Conservation (phyloP, 1,140 invertebrate genomes). For the Brachionus calyciflorus region DNA sequence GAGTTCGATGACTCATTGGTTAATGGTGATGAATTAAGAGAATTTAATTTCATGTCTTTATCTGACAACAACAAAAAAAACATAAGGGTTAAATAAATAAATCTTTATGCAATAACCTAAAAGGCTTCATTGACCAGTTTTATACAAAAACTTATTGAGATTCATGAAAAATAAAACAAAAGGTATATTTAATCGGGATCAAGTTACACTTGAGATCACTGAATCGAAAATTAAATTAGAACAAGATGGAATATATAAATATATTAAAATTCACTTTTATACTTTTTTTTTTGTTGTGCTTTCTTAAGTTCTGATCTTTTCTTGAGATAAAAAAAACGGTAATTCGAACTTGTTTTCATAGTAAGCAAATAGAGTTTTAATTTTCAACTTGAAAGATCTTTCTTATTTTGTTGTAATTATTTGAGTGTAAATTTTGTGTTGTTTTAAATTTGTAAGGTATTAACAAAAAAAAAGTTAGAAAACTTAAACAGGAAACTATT, state of each 20-base stretch:
- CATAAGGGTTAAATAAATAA: conserved; percentile 33
- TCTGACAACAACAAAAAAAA: conserved; percentile 16
- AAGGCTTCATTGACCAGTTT: conserved; percentile 20
- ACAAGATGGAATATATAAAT: no score
- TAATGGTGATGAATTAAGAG: neutral
- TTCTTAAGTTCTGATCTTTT: no score
- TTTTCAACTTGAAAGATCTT: neutral
- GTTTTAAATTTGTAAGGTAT: conserved; percentile 19
- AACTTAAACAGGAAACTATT: conserved; percentile 12
- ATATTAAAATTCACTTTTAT: no score
- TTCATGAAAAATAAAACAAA: no score
- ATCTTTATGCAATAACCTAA: conserved; percentile 12
- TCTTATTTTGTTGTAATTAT: neutral
- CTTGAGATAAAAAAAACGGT: conserved; percentile 37
- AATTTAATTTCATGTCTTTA: neutral
- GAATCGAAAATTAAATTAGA: conserved; percentile 41
- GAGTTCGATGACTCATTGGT: neutral
- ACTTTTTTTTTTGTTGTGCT: no score
- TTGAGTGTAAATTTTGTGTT: conserved; percentile 26
- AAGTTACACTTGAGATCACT: conserved; percentile 12
- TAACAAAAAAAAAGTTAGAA: conserved; percentile 2
- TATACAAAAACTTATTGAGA: no score
- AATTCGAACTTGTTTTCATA: conserved; percentile 2
- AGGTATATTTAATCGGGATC: neutral
- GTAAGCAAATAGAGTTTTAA: neutral